These are phyloP conservation scores for Cairina moschata DNA, from an alignment of 2,113 vertebrate genomes.

Conservation along the genomic window DNA sequence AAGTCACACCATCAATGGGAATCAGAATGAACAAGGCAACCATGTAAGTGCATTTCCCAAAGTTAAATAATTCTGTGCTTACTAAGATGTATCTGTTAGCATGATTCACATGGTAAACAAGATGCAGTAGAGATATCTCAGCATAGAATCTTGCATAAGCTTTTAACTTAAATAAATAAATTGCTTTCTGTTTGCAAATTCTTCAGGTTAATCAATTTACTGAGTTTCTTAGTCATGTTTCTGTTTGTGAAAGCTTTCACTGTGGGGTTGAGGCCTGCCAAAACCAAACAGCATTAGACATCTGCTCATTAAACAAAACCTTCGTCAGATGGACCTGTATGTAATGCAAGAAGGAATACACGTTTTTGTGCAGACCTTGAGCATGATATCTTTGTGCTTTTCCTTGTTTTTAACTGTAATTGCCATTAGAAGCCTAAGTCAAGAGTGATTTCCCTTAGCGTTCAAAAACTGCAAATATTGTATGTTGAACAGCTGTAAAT, in stretches of 20 bases:
- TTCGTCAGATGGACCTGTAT: background rate
- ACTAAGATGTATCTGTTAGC: accelerated
- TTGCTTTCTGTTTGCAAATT: background rate
- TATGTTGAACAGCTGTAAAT: background rate
- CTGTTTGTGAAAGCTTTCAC: background rate
- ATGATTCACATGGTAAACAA: background rate
- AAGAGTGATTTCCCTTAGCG: background rate
- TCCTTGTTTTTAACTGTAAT: background rate
- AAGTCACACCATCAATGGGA: slow-evolving; percentile 85
- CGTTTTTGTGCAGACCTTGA: background rate
- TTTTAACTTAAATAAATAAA: background rate
- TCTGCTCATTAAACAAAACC: background rate
- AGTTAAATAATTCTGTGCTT: background rate
- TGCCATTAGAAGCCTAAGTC: background rate
- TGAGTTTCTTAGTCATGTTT: background rate
- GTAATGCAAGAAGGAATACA: background rate
- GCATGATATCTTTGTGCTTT: background rate
- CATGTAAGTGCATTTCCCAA: slow-evolving; percentile 78
- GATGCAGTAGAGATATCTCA: too few relatives aligned
- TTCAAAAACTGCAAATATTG: background rate
- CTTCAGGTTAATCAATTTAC: background rate
- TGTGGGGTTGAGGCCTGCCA: background rate
- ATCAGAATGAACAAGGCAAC: slow-evolving; percentile 80
- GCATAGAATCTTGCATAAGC: too few relatives aligned
- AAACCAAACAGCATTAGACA: background rate